These are phyloP conservation scores for Drosophila micromelanica DNA, from an alignment of 1,140 invertebrate genomes.

Conservation along the genomic window DNA sequence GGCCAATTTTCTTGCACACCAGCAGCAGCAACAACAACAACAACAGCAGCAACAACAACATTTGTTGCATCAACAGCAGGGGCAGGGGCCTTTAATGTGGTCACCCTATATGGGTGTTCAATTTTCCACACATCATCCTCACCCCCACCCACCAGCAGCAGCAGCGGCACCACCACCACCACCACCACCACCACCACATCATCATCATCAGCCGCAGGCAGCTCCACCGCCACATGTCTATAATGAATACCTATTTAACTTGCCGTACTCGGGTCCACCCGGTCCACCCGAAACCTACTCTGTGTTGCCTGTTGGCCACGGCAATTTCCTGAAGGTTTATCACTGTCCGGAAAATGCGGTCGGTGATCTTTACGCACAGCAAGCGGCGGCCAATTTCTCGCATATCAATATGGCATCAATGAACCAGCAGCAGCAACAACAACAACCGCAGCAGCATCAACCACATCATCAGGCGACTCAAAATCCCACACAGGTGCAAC, in stretches of 20 bases:
- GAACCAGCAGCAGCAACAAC: slow-evolving; percentile 47
- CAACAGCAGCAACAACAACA: slow-evolving; percentile 51
- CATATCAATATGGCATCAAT: slow-evolving; percentile 72
- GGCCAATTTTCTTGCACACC: slow-evolving; percentile 61
- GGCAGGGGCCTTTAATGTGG: slow-evolving; percentile 60
- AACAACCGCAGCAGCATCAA: slow-evolving; percentile 12
- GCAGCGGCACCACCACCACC: slow-evolving; percentile 31
- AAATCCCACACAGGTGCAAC: slow-evolving; percentile 19
- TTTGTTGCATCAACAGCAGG: slow-evolving; percentile 46
- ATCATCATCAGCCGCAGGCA: slow-evolving; percentile 50
- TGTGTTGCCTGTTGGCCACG: slow-evolving; percentile 76
- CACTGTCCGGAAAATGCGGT: slow-evolving; percentile 70
- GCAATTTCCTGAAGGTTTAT: slow-evolving; percentile 81
- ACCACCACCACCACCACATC: slow-evolving; percentile 32
- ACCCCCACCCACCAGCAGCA: slow-evolving; percentile 9
- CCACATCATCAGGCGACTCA: background rate
- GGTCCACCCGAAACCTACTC: slow-evolving; percentile 75
- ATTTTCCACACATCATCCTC: slow-evolving; percentile 49
- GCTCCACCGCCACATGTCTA: slow-evolving; percentile 52
- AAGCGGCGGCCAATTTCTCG: slow-evolving; percentile 52
- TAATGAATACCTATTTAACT: slow-evolving; percentile 72
- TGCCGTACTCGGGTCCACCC: slow-evolving; percentile 54
- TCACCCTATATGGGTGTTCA: slow-evolving; percentile 49
- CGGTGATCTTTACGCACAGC: slow-evolving; percentile 49
- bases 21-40: slow-evolving; percentile 61